Evolutionary conservation across 1,140 invertebrate genomes (phyloP), one percentile per base, ranked within the genome.

Genomic region (Leptinotarsa undecemlineata): DNA sequence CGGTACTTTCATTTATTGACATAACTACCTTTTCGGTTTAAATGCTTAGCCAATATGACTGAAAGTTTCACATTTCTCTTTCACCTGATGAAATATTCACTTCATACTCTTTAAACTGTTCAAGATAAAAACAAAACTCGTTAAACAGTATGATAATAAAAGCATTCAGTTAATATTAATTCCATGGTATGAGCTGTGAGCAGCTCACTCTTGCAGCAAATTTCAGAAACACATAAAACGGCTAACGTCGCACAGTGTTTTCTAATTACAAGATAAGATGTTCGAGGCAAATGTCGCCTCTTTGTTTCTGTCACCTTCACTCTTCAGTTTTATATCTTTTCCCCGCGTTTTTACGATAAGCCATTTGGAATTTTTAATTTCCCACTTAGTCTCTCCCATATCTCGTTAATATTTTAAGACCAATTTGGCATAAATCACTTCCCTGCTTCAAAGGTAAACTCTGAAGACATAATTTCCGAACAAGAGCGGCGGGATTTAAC

Each of bases 341-440:
- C 66, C 66, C 66, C 23, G 42, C 42, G 33, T 70, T 70, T 70
- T 70, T 70, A 70, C 68, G 68, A 70, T 70, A 70, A 70, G 68
- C 68, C 68, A 70, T 70, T 70, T 17, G 68, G 68, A 51, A 70
- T 70, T 70, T 70, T 70, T 70, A 70, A 70, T 70, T 70, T 60
- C 23, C 68, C 68, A 70, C 68, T 70, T 70, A 70, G 68, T 70
- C 68, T 70, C 51, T 60, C 21, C 68, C 68, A 70, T 48, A 70
- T 70, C 68, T 70, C 51, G 51, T 70, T 70, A 70, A 70, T 70
- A 57, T 70, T 70, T 70, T 70, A 70, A 70, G 68, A 48, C 68
- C 68, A 70, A 70, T 70, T 70, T 70, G 51, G 68, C 68, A 70
- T 70, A 70, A 70, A 70, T 70, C 68, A 70, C 17, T 71, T 69